Base-by-base conservation (phyloP, 2,113 vertebrate species). In the Paratilapia polleni region DNA sequence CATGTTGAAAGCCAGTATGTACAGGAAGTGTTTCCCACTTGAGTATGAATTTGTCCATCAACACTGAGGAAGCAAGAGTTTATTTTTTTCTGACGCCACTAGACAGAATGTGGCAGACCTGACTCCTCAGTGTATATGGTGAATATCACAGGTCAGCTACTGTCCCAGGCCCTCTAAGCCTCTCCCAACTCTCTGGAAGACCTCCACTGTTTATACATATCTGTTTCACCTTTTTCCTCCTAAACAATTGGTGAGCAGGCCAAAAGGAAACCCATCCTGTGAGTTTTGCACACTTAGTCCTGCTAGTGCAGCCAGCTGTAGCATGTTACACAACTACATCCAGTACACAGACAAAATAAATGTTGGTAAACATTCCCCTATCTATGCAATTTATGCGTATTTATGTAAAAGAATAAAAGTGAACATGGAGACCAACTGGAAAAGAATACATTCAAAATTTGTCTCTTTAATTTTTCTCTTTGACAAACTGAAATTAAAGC, bases 141-240 rank as follows among this genome's bases (percentile, higher is more conserved):
- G 83, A 87, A 62, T 88, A 74, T 77, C 92, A 91, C 80, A 59
- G 76, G 85, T 92, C 89, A 93, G 81, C 90, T 89, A 92, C 88
- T 86, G 81, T 92, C 89, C 92, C 92, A 90, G 85, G 81, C 92
- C 88, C 92, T 87, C 58, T 36, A 64, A 11, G 81, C 84, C 86
- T 82, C 54, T 60, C 66, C 75, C 28, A 24, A 38, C 56, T 82
- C 64, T 66, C 75, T 89, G 80, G 82, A 87, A 90, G 86, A 80
- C 86, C 85, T 75, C 84, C 57, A n/a, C 74, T 93, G 88, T 94
- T 92, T 94, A 92, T 81, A 88, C 84, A 85, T 92, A 93, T 95
- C 93, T 94, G 76, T 94, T 95, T 94, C 94, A 93, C 90, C 92
- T 92, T 93, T 94, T 93, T 94, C 92, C 92, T 92, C 82, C 87